These are phyloP conservation scores for Trichogramma evanescens DNA, from an alignment of 2,888 invertebrate genomes.

Conservation along the genomic window DNA sequence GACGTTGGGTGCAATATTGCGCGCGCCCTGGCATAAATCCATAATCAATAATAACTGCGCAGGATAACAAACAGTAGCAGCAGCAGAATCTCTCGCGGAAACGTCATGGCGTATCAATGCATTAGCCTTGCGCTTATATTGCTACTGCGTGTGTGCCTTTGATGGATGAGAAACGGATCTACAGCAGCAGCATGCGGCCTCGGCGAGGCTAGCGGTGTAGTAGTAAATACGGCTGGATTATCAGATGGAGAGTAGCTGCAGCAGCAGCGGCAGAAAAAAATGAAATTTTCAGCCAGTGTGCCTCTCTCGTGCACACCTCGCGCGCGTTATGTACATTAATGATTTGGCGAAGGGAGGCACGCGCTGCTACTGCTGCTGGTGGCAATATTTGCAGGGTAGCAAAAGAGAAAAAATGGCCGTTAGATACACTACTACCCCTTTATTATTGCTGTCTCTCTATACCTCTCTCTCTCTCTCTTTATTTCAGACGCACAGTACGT, in stretches of 20 bases:
- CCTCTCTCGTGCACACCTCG: background rate
- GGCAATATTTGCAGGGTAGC: background rate
- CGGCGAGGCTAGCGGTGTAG: no score
- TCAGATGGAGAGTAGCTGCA: background rate
- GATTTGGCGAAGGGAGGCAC: conserved; percentile 19
- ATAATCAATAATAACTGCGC: conserved; percentile 20
- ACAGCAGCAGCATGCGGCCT: conserved; percentile 5
- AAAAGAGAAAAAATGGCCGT: conserved; percentile 35
- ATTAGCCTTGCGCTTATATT: no score
- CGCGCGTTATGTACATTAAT: conserved; percentile 16
- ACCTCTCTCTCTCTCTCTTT: no score
- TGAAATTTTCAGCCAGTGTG: background rate
- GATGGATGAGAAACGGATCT: conserved; percentile 26
- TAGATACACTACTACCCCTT: conserved; percentile 37
- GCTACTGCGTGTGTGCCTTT: conserved; percentile 8
- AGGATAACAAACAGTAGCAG: conserved; percentile 13
- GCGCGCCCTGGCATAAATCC: conserved; percentile 17
- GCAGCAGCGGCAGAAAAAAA: conserved; percentile 13
- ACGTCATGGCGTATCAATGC: conserved; percentile 19
- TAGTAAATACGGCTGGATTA: no score
- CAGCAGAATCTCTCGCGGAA: conserved; percentile 6
- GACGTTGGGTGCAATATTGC: no score
- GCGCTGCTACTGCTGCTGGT: no score
- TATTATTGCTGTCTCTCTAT: background rate
- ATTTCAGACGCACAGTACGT: background rate